A percentile compares a stretch with the other conserved stretches of the same genome.
Evolutionary conservation across 2,113 vertebrate genomes (phyloP).

Genomic region (Myanophis thanlyinensis): DNA sequence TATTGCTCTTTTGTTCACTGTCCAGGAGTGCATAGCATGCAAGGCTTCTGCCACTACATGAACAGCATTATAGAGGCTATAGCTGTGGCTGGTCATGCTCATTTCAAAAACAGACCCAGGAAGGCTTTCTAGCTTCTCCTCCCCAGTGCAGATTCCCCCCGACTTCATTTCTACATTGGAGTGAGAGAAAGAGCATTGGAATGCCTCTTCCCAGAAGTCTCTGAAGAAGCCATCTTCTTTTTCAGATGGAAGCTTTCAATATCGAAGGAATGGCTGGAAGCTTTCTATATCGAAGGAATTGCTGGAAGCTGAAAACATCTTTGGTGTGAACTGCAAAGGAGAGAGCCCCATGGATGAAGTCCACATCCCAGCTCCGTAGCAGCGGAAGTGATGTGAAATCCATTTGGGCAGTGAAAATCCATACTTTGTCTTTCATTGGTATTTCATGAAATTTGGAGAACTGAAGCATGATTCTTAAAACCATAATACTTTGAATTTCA

Average conservation of each 20-base stretch:
- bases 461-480: neutral
- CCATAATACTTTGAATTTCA: neutral
- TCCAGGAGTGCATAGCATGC: neutral
- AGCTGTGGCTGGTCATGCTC: neutral
- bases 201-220: neutral
- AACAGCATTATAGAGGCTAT: neutral
- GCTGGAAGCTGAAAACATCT: neutral
- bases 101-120: neutral
- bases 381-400: neutral
- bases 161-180: neutral
- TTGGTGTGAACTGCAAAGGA: neutral
- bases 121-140: neutral
- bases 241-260: neutral
- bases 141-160: neutral
- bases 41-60: neutral
- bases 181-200: neutral
- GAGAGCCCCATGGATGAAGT: neutral
- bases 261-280: neutral
- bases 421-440: neutral
- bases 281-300: neutral
- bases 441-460: neutral
- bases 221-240: neutral
- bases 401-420: neutral
- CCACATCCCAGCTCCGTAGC: neutral
- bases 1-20: neutral